Percentiles rank a stretch among this genome's conserved stretches.
Conservation (phyloP, 2,888 invertebrate genomes). For the Amphipoea lucens region DNA sequence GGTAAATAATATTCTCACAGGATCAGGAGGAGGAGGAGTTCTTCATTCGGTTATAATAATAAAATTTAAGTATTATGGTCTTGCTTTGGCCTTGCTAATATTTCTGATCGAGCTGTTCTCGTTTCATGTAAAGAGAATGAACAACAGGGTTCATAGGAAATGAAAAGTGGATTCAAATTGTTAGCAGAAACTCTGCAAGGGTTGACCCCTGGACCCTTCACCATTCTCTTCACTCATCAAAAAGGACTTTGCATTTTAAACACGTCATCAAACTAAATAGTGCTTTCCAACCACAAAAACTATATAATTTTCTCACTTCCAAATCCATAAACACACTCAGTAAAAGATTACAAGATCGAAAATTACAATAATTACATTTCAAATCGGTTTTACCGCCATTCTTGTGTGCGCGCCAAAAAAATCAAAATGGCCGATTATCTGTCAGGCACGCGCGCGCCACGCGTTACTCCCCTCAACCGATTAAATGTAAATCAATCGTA, state of each 20-base stretch:
- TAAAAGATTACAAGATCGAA: constrained; percentile 69
- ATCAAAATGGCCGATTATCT: constrained; percentile 76
- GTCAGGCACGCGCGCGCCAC: constrained; percentile 84
- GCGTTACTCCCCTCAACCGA: constrained; percentile 77
- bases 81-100: background rate
- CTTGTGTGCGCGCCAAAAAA: constrained; percentile 69
- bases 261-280: background rate
- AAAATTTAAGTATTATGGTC: no score
- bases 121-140: background rate
- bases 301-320: constrained; percentile 71
- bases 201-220: background rate
- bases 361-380: constrained; percentile 80
- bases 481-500: constrained; percentile 83
- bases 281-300: constrained; percentile 28
- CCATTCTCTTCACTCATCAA: background rate
- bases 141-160: background rate
- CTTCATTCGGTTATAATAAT: background rate
- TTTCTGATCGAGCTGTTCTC: background rate
- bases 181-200: background rate
- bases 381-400: constrained; percentile 69
- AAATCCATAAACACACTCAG: constrained; percentile 53
- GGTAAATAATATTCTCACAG: no score
- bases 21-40: background rate
- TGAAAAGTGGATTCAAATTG: background rate
- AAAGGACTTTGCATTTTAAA: constrained; percentile 8